Conservation (phyloP, 2,113 vertebrate genomes). For the Vimba vimba region DNA sequence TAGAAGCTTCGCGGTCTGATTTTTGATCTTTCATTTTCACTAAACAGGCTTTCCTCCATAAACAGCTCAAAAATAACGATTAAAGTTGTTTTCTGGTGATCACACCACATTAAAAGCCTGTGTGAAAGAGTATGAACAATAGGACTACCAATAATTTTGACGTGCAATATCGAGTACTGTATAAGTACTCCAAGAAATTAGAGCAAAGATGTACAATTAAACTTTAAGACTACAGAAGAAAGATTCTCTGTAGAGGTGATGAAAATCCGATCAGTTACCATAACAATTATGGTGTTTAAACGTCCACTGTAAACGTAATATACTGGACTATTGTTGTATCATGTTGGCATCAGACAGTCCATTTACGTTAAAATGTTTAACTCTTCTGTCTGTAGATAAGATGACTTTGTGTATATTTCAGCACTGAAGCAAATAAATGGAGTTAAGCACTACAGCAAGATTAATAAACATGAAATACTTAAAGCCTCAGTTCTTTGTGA, state of each 20-base stretch:
- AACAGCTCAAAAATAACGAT: neutral
- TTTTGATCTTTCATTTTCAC: neutral
- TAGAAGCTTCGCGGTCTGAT: neutral
- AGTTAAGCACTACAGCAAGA: neutral
- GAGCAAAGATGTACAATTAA: neutral
- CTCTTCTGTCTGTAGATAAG: neutral
- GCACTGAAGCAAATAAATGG: neutral
- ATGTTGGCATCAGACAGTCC: neutral
- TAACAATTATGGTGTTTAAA: neutral
- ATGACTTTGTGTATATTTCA: neutral
- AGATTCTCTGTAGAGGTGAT: neutral
- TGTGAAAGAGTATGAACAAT: neutral
- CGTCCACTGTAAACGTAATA: neutral
- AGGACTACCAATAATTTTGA: neutral
- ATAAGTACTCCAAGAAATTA: neutral
- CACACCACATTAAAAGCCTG: neutral
- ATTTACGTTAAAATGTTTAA: neutral
- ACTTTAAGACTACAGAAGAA: neutral
- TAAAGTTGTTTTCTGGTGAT: neutral
- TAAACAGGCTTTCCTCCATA: neutral
- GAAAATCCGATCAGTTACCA: neutral
- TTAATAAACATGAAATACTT: neutral
- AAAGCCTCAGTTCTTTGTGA: no score
- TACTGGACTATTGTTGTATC: no score
- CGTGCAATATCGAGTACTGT: neutral